Evolutionary conservation across 2,888 invertebrate genomes (phyloP), one percentile per base, ranked within the genome.

Genomic region (Schizotus pectinicornis): DNA sequence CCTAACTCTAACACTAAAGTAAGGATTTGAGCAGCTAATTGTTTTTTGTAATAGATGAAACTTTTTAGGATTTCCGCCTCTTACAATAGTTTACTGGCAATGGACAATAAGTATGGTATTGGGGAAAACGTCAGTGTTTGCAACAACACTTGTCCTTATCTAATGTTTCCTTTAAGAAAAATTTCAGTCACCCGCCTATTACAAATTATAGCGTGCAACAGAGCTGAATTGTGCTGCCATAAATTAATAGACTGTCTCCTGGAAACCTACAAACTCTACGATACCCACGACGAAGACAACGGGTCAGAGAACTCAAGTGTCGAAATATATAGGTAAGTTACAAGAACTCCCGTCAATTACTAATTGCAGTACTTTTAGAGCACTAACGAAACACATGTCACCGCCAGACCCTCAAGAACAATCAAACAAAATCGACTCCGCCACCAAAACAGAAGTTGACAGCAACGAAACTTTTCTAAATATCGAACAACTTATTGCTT

Each of bases 61-160:
- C 31, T 30, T 47, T 56, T 3, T 78, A 89, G 89, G 70, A 79
- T 89, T 67, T 84, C 88, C 2, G 82, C 82, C 50, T 81, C 83
- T 58, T 88, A 86, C 74, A 89, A 89, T 68, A 82, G 83, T 56
- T 79, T 87, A 38, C 77, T 87, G 43, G 82, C 84, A 1, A 76
- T 88, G 63, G 86, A 88, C 68, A 81, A 82, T 59, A 85, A 85
- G 67, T 78, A 70, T 64, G 81, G 81, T 34, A 83, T 85, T 53
- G 81, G 82, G 33, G 79, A 82, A 0, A 84, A 84, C 60, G 83
- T 84, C 64, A 85, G 84, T 66, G 81, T 90, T 31, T 90, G 89
- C 74, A 89, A 88, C 69, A 92, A 92, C 72, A 89, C 90, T 8
- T 91, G 89, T 71, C 90, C 93, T 0, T 84, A 83, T 52, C 81